Base-by-base conservation (phyloP, 92 coral and sea anemone genomes). In the Metridium senile region DNA sequence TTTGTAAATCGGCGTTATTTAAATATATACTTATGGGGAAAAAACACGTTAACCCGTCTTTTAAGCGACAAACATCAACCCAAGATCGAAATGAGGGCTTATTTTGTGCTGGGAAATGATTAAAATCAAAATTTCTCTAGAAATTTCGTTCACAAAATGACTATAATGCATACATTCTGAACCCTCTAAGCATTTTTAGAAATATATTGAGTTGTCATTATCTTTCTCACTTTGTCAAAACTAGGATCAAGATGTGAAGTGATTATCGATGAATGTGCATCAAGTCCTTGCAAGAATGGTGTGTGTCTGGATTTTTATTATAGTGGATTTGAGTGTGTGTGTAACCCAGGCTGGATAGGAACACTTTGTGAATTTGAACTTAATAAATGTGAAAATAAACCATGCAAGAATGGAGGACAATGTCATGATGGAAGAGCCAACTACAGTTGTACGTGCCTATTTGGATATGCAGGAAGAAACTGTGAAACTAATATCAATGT, bases 331-430 rank as follows among this genome's bases (percentile, higher is more conserved):
- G 59, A 20, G 49, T 80, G 84, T 33, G 77, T 57, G 11, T 80
- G 84, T 46, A 0, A 33, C 34, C 33, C 19, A 13, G 84, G 84
- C 11, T 80, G 70, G 69, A 70, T 70, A 18, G 84, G 84, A 3
- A 65, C 32, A 58, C 32, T 26, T 19, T 80, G 84, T 30, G 78
- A 80, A 20, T 4, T 23, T n/a, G 66, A 33, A 54, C 52, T 68
- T 10, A 78, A 78, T 33, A 85, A 85, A 49, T 85, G 89, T 61
- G 57, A 69, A 0, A 85, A 81, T 49, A 29, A 10, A 9, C 93
- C 93, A 0, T 91, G 97, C 71, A 39, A 49, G 31, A 78, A 91
- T 71, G 82, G 87, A 16, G 97, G 97, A 21, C 97, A 91, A 68
- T 91, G 97, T 43, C 79, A 74, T 59, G 82, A 91, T 43, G 25